A percentile compares a stretch with the other conserved stretches of the same genome.
Evolutionary conservation across 2,113 vertebrate genomes (phyloP).

Genomic region (Isurus oxyrinchus): DNA sequence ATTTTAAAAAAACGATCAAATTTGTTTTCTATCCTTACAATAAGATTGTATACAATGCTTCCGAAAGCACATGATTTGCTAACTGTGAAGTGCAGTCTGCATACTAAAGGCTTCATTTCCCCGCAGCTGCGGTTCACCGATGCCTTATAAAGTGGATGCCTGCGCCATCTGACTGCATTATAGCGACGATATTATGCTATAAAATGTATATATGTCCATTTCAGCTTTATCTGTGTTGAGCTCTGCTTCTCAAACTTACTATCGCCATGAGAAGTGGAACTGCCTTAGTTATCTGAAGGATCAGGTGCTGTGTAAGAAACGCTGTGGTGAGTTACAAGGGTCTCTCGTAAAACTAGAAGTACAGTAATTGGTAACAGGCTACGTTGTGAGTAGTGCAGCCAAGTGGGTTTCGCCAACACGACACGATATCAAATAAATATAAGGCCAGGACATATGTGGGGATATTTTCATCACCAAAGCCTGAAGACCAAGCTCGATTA

Average conservation of each 20-base stretch:
- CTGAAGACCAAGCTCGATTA: not conserved
- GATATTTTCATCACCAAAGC: conserved; percentile 14
- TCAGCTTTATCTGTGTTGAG: not conserved
- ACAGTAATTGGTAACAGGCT: conserved; percentile 18
- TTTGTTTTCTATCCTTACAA: not conserved
- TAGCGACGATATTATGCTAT: not conserved
- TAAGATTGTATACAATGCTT: not conserved
- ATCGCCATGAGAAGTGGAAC: conserved; percentile 20
- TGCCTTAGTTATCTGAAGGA: conserved; percentile 9
- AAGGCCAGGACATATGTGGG: not conserved
- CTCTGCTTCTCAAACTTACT: conserved; percentile 13
- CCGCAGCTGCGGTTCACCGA: conserved; percentile 25
- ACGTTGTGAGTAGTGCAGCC: not conserved
- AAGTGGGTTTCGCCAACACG: not conserved
- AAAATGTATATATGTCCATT: conserved; percentile 10
- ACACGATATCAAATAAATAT: not conserved
- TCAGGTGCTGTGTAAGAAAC: conserved; percentile 7
- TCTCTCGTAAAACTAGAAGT: conserved; percentile 19
- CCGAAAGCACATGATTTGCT: conserved; percentile 24
- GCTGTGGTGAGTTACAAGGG: conserved; percentile 23
- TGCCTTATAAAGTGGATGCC: not conserved
- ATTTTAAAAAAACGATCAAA: not conserved
- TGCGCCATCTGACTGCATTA: not conserved
- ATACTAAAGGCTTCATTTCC: conserved; percentile 12
- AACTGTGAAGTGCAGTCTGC: conserved; percentile 16